Conservation (phyloP, 2,113 vertebrate genomes). For the Lycaon pictus region DNA sequence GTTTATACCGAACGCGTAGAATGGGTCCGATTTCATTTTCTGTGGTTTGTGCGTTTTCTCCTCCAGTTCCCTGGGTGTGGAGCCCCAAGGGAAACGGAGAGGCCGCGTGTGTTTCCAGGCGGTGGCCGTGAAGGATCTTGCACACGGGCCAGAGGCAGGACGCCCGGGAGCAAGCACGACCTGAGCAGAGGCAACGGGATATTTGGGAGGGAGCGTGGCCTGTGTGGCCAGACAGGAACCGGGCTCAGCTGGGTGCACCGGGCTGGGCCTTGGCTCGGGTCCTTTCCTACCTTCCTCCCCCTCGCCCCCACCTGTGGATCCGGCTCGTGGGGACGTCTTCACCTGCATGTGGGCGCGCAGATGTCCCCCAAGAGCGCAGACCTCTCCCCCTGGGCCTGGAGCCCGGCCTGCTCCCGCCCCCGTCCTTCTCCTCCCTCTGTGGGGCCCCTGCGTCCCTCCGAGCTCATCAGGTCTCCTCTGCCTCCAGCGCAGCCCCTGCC, state of each 20-base stretch:
- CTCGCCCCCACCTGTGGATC: too few species aligned
- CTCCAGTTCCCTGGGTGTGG: slow-evolving; percentile 53
- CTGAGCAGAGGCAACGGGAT: background rate
- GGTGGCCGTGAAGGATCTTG: background rate
- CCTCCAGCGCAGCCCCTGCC: background rate
- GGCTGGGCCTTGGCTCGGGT: background rate
- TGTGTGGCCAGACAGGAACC: background rate
- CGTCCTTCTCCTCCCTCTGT: background rate
- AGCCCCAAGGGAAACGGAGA: background rate
- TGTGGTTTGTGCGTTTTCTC: slow-evolving; percentile 67
- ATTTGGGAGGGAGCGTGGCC: background rate
- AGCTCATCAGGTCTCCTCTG: background rate
- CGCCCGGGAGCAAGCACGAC: background rate
- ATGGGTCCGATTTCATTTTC: slow-evolving; percentile 71
- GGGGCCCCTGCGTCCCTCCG: rapidly evolving
- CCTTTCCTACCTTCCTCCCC: background rate
- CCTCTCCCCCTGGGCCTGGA: background rate
- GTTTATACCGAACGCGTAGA: slow-evolving; percentile 71
- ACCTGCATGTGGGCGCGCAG: background rate
- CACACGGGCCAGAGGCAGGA: background rate
- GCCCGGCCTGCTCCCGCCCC: too few species aligned
- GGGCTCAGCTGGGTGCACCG: background rate
- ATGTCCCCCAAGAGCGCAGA: too few species aligned
- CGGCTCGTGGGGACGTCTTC: background rate
- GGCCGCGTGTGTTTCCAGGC: background rate